Conservation (phyloP, 2,113 vertebrate species). For the Cacatua alba region DNA sequence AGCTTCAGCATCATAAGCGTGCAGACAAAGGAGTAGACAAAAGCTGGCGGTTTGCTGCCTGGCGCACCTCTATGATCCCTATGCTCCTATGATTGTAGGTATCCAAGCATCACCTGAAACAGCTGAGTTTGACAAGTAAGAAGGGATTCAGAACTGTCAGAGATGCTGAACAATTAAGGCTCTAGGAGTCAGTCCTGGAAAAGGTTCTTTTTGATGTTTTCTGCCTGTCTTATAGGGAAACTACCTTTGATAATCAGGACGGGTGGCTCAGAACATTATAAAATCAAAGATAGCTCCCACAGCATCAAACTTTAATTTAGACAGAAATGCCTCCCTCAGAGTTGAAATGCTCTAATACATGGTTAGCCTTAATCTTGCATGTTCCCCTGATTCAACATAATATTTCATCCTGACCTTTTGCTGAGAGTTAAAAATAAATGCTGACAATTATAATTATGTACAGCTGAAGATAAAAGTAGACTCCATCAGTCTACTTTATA, state of each 20-base stretch:
- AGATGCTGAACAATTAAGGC: constrained; percentile 30
- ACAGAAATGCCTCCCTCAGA: constrained; percentile 52
- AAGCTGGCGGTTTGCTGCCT: background rate
- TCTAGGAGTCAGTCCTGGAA: background rate
- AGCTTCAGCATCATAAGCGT: background rate
- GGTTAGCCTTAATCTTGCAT: constrained; percentile 55
- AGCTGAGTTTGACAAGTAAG: background rate
- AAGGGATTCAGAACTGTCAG: background rate
- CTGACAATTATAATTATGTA: constrained; percentile 33
- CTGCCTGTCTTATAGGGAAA: background rate
- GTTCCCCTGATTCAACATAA: constrained; percentile 22
- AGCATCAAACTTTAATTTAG: constrained; percentile 57
- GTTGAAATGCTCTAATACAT: constrained; percentile 34
- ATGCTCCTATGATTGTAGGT: rapidly evolving
- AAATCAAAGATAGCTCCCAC: constrained; percentile 59
- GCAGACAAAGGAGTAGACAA: background rate
- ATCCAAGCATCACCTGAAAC: background rate
- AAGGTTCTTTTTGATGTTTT: constrained; percentile 31
- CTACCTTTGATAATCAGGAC: constrained; percentile 34
- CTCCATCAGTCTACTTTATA: background rate
- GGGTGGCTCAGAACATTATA: constrained; percentile 33
- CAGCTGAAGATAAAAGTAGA: constrained; percentile 17
- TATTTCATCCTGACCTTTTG: constrained; percentile 40
- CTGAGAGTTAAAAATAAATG: constrained; percentile 44
- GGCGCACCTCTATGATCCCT: background rate